These are phyloP conservation scores for Rhabditoides inermis DNA, from an alignment of 2,888 invertebrate species.

Conservation along the genomic window DNA sequence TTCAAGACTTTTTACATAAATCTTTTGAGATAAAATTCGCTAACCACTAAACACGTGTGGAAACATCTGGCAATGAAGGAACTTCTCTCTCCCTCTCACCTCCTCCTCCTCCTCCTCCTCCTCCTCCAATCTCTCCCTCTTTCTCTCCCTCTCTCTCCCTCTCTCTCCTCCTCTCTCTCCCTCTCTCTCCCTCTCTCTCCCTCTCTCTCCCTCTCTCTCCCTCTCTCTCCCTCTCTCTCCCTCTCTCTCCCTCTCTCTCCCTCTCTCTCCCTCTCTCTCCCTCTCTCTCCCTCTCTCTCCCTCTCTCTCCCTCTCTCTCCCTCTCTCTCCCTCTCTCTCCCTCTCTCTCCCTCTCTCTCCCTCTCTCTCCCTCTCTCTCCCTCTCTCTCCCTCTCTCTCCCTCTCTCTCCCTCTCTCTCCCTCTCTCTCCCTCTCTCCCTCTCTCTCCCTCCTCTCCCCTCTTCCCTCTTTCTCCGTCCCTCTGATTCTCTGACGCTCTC, in stretches of 20 bases:
- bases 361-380: background rate
- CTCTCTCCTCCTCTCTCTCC: constrained; percentile 6
- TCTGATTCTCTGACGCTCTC: background rate
- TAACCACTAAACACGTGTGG: too few species aligned
- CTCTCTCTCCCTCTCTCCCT: constrained; percentile 11
- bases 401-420: constrained; percentile 1
- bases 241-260: constrained; percentile 1
- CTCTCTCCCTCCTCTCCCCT: constrained; percentile 9
- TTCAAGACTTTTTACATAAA: too few species aligned
- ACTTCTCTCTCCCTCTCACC: too few species aligned
- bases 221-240: background rate
- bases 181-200: constrained; percentile 13
- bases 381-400: background rate
- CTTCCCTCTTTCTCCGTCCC: background rate
- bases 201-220: constrained; percentile 2
- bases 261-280: constrained; percentile 1
- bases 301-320: background rate
- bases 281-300: background rate
- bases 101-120: too few species aligned
- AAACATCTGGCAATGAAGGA: too few species aligned
- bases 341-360: background rate
- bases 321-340: background rate
- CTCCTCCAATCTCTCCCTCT: background rate
- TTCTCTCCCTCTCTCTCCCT: background rate
- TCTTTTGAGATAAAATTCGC: too few species aligned